Conservation (phyloP, 2,888 invertebrate genomes). For the Gortyna flavago region DNA sequence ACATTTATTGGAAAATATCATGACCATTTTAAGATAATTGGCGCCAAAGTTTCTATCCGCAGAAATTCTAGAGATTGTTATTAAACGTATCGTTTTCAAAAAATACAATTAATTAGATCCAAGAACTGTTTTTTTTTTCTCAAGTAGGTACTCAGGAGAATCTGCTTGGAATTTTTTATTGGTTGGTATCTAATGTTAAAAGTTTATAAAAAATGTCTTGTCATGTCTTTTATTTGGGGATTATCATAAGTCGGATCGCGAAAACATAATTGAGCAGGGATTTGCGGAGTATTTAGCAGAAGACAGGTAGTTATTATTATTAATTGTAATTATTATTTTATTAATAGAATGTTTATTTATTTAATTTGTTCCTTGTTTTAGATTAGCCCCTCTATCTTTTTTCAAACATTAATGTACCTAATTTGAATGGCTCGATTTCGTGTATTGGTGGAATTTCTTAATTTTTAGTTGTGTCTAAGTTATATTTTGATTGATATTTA, state of each 20-base stretch:
- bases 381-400: slow-evolving; percentile 6
- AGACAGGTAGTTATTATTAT: background rate
- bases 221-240: slow-evolving; percentile 10
- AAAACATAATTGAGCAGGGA: background rate
- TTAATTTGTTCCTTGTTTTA: slow-evolving; percentile 41
- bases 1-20: slow-evolving; percentile 22
- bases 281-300: background rate
- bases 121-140: background rate
- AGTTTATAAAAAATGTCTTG: background rate
- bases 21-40: slow-evolving; percentile 6
- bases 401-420: background rate
- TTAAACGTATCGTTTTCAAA: background rate
- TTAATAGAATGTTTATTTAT: slow-evolving; percentile 47
- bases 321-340: slow-evolving; percentile 21
- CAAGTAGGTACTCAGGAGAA: background rate
- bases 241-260: background rate
- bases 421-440: background rate
- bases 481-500: slow-evolving; percentile 29
- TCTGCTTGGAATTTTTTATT: no score
- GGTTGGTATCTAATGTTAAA: background rate
- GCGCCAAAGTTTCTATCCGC: slow-evolving; percentile 45
- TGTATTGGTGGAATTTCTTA: slow-evolving; percentile 9
- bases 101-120: slow-evolving; percentile 1
- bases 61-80: slow-evolving; percentile 24
- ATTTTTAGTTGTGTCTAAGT: slow-evolving; percentile 33